Evolutionary conservation across 2,888 invertebrate species (phyloP), one percentile per base, ranked within the genome.

Genomic region (Digitonthophagus gazella): DNA sequence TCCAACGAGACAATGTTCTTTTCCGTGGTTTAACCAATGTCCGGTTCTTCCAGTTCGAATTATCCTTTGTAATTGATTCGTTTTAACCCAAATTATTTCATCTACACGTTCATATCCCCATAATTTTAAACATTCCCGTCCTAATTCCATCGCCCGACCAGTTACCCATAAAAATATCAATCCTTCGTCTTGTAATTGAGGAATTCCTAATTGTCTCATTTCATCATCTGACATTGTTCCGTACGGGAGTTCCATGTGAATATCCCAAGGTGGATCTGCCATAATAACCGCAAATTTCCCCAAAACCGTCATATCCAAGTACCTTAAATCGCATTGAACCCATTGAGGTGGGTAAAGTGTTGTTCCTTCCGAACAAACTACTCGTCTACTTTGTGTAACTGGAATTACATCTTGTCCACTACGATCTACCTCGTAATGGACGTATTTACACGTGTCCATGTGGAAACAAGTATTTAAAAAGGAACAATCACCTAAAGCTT

Each of bases 251-350:
- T 98, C 98, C 98, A 98, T 98, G 82, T 98, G 98, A 74, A 98
- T 98, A 80, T 98, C 98, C 98, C 98, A 98, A 0, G 98, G 98
- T 0, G 97, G 97, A 83, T 97, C 97, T 28, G 98, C 98, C 98
- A 98, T 98, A 74, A 98, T 95, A 2, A 98, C 97, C 0, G 97
- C 95, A 85, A 97, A 98, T 85, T 98, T 98, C n/a, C 93, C 96
- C 79, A 97, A 84, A 66, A 93, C 92, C 0, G 93, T 92, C 93
- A 96, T 95, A 78, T 96, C 95, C 66, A 96, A 87, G 78, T 90
- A 94, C 74, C 98, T 87, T 66, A 98, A 85, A 83, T 98, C 98
- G 80, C 98, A 98, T 80, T 97, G 97, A 69, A 98, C 93, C 98
- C 98, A 98, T 80, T 98, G 96, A 0, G 96, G 92, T 0, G 94